Percentiles rank a stretch among this genome's conserved stretches.
Conservation (phyloP, 2,113 vertebrate genomes). For the Romanogobio albipinnatus region DNA sequence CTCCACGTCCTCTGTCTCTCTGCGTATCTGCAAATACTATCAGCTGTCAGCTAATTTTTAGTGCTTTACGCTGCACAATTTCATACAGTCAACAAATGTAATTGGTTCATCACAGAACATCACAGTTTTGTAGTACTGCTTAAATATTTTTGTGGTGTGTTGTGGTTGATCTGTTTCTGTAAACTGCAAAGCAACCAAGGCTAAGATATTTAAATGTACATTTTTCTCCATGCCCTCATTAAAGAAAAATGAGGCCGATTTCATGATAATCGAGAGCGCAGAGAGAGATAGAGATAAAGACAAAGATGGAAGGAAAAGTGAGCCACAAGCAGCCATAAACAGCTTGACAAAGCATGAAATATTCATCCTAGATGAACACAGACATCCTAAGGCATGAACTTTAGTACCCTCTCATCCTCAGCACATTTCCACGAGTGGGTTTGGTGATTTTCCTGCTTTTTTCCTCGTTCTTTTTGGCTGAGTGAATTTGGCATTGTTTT, state of each 20-base stretch:
- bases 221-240: background rate
- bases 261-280: background rate
- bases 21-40: background rate
- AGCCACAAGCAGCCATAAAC: constrained; percentile 40
- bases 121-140: background rate
- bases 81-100: background rate
- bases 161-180: background rate
- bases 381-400: constrained; percentile 41
- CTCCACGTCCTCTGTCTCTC: constrained; percentile 12
- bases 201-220: background rate
- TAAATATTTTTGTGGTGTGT: background rate
- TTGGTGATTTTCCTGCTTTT: constrained; percentile 11
- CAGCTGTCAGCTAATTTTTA: constrained; percentile 16
- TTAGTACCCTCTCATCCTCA: constrained; percentile 30
- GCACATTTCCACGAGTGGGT: constrained; percentile 17
- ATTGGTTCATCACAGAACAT: background rate
- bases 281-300: background rate
- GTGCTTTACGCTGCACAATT: background rate
- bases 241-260: background rate
- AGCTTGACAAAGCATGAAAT: constrained; percentile 51
- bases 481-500: constrained; percentile 26
- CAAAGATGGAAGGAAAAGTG: background rate
- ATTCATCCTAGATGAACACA: constrained; percentile 39
- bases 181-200: background rate
- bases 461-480: constrained; percentile 7